These are phyloP conservation scores for Hypomecis atomaria DNA, from an alignment of 2,888 invertebrate species.

Conservation along the genomic window DNA sequence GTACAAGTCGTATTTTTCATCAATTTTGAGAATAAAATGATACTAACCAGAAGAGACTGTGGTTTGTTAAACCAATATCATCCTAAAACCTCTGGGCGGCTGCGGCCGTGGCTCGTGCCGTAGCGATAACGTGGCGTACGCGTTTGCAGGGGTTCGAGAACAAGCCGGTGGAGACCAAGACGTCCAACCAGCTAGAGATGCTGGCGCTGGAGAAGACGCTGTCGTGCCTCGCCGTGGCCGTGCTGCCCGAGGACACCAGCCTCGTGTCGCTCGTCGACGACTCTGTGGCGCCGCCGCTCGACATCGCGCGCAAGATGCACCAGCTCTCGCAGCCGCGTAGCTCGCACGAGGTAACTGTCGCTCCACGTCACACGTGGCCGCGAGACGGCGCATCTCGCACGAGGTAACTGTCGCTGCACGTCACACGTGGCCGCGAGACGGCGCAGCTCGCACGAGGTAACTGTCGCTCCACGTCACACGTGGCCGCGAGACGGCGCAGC, in stretches of 20 bases:
- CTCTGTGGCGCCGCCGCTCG: conserved; percentile 79
- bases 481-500: no score
- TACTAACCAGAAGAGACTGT: no score
- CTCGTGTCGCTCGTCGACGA: conserved; percentile 87
- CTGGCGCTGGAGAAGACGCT: conserved; percentile 87
- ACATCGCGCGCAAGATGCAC: conserved; percentile 83
- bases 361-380: no score
- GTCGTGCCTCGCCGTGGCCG: conserved; percentile 84
- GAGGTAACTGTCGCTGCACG: no score
- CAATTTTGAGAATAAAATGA: no score
- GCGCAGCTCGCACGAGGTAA: no score
- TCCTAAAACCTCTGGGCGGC: no score
- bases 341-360: conserved; percentile 62
- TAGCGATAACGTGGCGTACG: background rate
- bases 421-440: no score
- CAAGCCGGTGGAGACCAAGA: conserved; percentile 81
- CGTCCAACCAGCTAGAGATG: conserved; percentile 87
- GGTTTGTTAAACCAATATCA: no score
- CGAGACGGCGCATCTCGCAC: no score
- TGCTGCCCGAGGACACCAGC: conserved; percentile 79
- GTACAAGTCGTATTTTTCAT: no score
- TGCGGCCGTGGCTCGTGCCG: background rate
- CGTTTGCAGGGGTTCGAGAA: conserved; percentile 77
- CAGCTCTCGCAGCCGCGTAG: conserved; percentile 73
- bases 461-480: no score